These are phyloP conservation scores for Campoletis sonorensis DNA, from an alignment of 1,140 invertebrate genomes.

Conservation along the genomic window DNA sequence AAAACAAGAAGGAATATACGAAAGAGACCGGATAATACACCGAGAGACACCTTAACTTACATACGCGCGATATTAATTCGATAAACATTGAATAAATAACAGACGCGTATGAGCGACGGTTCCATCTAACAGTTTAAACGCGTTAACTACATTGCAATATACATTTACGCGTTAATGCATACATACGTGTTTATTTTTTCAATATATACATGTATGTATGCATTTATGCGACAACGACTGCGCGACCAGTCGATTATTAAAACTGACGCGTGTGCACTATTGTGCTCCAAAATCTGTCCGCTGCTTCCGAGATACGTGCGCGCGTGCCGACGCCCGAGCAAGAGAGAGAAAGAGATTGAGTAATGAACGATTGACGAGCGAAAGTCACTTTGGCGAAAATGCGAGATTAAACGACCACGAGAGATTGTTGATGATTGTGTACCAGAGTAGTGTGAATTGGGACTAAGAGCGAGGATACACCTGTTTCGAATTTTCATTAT, in stretches of 20 bases:
- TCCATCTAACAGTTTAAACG: too few species aligned
- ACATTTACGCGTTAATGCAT: background rate
- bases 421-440: background rate
- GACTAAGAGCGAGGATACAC: background rate
- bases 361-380: background rate
- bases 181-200: conserved; percentile 1
- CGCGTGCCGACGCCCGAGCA: conserved; percentile 55
- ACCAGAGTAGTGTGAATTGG: background rate
- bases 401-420: background rate
- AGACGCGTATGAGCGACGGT: too few species aligned
- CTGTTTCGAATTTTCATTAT: background rate
- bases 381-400: background rate
- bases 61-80: too few species aligned
- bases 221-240: background rate
- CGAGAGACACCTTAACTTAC: too few species aligned
- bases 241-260: conserved; percentile 34
- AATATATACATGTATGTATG: conserved; percentile 2
- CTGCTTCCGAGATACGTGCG: conserved; percentile 67
- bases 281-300: conserved; percentile 67
- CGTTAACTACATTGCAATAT: background rate
- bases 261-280: conserved; percentile 48
- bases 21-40: too few species aligned
- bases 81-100: too few species aligned
- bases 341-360: conserved; percentile 44
- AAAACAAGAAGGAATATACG: too few species aligned